These are phyloP conservation scores for Zosterops borbonicus DNA, from an alignment of 2,113 vertebrate genomes.

Conservation along the genomic window DNA sequence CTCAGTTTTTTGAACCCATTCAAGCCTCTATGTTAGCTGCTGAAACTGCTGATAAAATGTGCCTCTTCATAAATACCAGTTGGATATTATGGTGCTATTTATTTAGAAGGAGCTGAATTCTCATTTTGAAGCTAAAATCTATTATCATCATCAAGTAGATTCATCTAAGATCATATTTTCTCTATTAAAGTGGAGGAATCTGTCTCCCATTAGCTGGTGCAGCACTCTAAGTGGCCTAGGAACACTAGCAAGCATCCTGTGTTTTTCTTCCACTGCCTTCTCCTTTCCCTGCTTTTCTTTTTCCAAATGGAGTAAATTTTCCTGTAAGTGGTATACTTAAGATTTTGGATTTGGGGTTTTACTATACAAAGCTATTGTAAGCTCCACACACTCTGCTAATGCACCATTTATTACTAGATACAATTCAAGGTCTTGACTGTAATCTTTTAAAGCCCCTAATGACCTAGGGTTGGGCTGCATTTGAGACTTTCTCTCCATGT, in stretches of 20 bases:
- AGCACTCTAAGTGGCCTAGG: background rate
- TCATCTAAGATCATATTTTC: background rate
- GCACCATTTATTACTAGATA: background rate
- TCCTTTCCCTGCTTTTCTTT: background rate
- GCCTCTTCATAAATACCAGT: background rate
- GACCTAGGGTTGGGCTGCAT: constrained; percentile 2
- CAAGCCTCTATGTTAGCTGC: background rate
- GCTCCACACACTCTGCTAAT: background rate
- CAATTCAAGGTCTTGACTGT: constrained; percentile 20
- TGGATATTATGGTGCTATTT: background rate
- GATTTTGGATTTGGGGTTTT: background rate
- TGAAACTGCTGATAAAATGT: background rate
- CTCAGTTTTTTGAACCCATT: background rate
- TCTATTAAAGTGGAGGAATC: background rate
- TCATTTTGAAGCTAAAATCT: constrained; percentile 11
- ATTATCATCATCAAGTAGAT: background rate
- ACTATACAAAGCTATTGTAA: background rate
- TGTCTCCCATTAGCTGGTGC: background rate
- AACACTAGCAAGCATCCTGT: background rate
- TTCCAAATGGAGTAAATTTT: background rate
- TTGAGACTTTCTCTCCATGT: constrained; percentile 6
- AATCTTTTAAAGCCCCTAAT: constrained; percentile 36
- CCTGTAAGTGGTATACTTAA: background rate
- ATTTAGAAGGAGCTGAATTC: background rate
- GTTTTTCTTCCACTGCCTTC: background rate